Evolutionary conservation across 2,797 vertebrate species (phyloP).

Genomic region (Pseudocheirus occidentalis): DNA sequence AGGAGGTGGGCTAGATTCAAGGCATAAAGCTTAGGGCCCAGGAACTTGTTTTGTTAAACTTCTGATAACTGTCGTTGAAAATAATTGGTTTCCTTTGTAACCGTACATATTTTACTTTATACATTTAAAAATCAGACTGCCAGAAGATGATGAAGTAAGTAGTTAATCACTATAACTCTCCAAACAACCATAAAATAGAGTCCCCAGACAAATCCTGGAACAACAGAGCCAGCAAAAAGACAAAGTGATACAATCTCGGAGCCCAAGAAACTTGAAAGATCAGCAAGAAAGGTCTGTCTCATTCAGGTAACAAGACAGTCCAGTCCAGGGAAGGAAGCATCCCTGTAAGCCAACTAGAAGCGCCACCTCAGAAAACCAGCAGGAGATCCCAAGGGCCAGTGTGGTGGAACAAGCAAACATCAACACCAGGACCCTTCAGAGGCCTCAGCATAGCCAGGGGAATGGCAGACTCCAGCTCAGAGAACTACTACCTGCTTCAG

Average conservation of each 20-base stretch:
- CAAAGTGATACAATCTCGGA: not conserved
- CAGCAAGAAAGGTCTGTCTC: not conserved
- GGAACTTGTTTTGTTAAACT: not conserved
- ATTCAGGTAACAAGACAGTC: not conserved
- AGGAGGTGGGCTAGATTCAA: not conserved
- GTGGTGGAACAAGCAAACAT: not conserved
- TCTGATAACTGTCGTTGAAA: not conserved
- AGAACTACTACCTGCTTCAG: not conserved
- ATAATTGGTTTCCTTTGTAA: not conserved
- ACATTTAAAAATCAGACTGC: not conserved
- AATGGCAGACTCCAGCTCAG: not conserved
- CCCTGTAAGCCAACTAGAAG: not conserved
- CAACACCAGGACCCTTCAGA: not conserved
- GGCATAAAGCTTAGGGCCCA: not conserved
- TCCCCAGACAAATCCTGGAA: not conserved
- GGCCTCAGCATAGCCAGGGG: too few relatives aligned
- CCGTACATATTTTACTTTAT: not conserved
- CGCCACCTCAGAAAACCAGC: too few relatives aligned
- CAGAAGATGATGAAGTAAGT: not conserved
- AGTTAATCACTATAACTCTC: not conserved
- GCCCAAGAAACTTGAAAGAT: not conserved
- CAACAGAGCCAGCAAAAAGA: not conserved
- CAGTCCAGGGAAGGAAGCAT: not conserved
- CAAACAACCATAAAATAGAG: not conserved
- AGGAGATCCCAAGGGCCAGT: too few relatives aligned